Base-by-base conservation (phyloP, 2,797 vertebrate species). In the Atherinosoma microstoma region DNA sequence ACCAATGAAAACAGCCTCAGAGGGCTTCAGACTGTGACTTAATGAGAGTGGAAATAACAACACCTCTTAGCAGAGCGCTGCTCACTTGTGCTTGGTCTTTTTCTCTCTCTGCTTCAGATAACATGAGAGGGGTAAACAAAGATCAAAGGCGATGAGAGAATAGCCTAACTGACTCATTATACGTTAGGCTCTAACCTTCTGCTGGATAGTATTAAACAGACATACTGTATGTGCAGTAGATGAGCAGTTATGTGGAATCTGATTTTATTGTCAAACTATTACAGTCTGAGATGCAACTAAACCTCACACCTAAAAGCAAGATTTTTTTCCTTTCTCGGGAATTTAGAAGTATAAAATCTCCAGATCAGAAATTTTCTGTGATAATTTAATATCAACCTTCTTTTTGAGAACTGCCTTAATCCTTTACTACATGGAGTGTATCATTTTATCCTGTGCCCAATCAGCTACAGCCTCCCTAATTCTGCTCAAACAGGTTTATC, bases 21-120 rank as follows among this genome's bases (percentile, higher is more conserved):
- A 83, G 69, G 75, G 75, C 51, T 67, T 73, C 88, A 82, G 67
- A 83, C 83, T 86, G 84, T 76, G 85, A 89, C 80, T 85, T 91
- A 88, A 90, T 89, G 85, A 87, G 85, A 87, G 45, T 70, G 76
- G 85, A 87, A 91, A 88, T 82, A 86, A 73, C 83, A 87, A 85
- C 82, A 85, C 2, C 79, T 83, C 78, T 90, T 85, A 79, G 82
- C 62, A 51, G 58, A 84, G 70, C 22, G 71, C 68, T 61, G 79
- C 76, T 80, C n/a, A 30, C 67, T 88, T 67, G 76, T 82, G 82
- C 91, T 89, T 89, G 79, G 76, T 66, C 66, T 70, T 76, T 80
- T 72, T 65, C 27, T 18, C 57, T 66, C 58, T 54, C 27, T 63
- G 51, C 65, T 58, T 73, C 6, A 0, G 63, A 74, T 67, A 70